Conservation (phyloP, 1,140 invertebrate species). For the Hyles vespertilio region DNA sequence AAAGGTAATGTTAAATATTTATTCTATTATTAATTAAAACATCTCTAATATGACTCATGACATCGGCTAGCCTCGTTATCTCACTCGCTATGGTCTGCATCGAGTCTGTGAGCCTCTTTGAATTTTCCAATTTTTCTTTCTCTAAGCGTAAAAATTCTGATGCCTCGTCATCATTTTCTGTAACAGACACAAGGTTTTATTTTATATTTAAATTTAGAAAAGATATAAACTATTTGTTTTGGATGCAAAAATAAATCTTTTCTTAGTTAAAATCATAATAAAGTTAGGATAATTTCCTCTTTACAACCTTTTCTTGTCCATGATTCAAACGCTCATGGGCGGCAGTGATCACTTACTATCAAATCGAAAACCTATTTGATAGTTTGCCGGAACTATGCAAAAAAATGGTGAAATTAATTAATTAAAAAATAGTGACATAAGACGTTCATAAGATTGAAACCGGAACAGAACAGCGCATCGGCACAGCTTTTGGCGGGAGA, state of each 20-base stretch:
- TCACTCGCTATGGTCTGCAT: slow-evolving; percentile 25
- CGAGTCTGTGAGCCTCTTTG: slow-evolving; percentile 20
- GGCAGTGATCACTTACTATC: no score
- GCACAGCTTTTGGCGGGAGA: no score
- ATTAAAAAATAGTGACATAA: not conserved
- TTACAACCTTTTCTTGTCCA: no score
- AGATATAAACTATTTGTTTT: no score
- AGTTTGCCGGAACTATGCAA: not conserved
- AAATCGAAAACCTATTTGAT: no score
- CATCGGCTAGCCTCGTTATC: slow-evolving; percentile 25
- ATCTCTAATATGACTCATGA: slow-evolving; percentile 32
- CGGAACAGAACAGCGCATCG: no score
- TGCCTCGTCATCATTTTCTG: slow-evolving; percentile 31
- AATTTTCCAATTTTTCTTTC: slow-evolving; percentile 27
- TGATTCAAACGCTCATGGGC: no score
- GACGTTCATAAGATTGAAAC: no score
- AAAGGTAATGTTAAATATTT: slow-evolving; percentile 12
- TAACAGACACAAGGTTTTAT: slow-evolving; percentile 6
- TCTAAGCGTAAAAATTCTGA: slow-evolving; percentile 30
- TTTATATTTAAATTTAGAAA: no score
- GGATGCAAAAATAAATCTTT: no score
- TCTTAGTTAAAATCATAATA: no score
- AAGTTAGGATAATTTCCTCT: not conserved
- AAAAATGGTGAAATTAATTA: not conserved
- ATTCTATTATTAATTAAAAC: slow-evolving; percentile 25